Evolutionary conservation across 2,888 invertebrate genomes (phyloP), one percentile per base, ranked within the genome.

Genomic region (Pterostichus niger): DNA sequence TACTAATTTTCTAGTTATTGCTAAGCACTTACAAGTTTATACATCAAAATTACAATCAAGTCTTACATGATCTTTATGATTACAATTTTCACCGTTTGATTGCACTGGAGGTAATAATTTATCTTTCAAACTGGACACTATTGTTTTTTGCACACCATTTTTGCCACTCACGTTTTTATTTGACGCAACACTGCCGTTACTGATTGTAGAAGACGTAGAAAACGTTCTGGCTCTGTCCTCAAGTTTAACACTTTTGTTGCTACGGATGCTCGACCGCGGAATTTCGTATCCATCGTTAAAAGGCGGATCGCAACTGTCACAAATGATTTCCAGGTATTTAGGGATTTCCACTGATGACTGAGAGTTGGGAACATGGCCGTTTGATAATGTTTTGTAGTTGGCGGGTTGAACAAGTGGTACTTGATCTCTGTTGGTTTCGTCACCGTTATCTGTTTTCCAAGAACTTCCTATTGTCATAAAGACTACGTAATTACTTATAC

Each of bases 311-410:
- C 89, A 89, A 0, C 91, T 90, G 86, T 93, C 93, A 87, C 94
- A 93, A 87, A 94, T 90, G 71, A 95, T 89, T 88, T 95, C 94
- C 78, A 95, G 89, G 88, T 95, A 95, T 86, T 94, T 94, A 0
- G 94, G 93, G 46, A 91, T 86, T 81, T 86, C 85, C 80, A 75
- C 84, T 84, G 79, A 54, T 77, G 80, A 54, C 10, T 80, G 61
- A 9, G 76, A 44, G 6, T 76, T 77, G 73, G 77, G 75, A 52
- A 82, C 82, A 13, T 52, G 75, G 73, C 86, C 86, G 59, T 86
- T 85, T n/a, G 68, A 64, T 24, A 77, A 44, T 11, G 83, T 61
- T 33, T 49, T 59, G 49, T 82, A 13, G 86, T 86, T 64, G 86
- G 87, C 83, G 86, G 86, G 15, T 64, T 90, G 88, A 7, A 91